These are phyloP conservation scores for Ardeotis arabs DNA, from an alignment of 2,113 vertebrate species.

Conservation along the genomic window DNA sequence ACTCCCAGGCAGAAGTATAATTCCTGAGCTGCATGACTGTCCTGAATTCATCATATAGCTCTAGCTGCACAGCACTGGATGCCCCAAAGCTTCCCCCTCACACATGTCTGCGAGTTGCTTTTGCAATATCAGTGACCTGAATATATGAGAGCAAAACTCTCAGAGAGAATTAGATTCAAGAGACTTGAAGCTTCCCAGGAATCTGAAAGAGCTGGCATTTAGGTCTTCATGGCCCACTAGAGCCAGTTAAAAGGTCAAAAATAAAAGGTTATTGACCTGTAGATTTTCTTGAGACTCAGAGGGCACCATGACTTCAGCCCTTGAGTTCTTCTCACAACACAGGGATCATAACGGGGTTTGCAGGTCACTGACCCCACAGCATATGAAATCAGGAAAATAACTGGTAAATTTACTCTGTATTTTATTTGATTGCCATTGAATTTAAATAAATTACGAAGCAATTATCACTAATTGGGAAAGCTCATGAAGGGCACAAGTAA, in stretches of 20 bases:
- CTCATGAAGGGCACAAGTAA: neutral
- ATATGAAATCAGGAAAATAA: conserved; percentile 51
- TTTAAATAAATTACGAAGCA: conserved; percentile 29
- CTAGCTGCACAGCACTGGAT: neutral
- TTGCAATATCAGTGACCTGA: conserved; percentile 68
- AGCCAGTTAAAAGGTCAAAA: conserved; percentile 77
- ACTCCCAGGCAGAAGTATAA: neutral
- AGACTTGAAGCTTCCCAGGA: conserved; percentile 70
- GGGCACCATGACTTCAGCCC: conserved; percentile 27
- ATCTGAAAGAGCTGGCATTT: conserved; percentile 73
- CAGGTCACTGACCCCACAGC: conserved; percentile 62
- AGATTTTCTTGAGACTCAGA: conserved; percentile 65
- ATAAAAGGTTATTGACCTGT: conserved; percentile 79
- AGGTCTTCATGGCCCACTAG: conserved; percentile 77
- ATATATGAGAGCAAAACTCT: conserved; percentile 72
- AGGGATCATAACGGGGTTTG: conserved; percentile 57
- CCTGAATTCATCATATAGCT: neutral
- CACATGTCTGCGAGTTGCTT: conserved; percentile 39
- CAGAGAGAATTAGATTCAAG: conserved; percentile 73
- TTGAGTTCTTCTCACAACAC: conserved; percentile 56
- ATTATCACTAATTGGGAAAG: neutral
- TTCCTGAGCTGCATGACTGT: neutral
- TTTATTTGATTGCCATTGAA: conserved; percentile 36
- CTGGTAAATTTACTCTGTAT: conserved; percentile 26
- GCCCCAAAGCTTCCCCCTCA: conserved; percentile 14